Evolutionary conservation across 2,113 vertebrate species (phyloP).

Genomic region (Lipophrys pholis): DNA sequence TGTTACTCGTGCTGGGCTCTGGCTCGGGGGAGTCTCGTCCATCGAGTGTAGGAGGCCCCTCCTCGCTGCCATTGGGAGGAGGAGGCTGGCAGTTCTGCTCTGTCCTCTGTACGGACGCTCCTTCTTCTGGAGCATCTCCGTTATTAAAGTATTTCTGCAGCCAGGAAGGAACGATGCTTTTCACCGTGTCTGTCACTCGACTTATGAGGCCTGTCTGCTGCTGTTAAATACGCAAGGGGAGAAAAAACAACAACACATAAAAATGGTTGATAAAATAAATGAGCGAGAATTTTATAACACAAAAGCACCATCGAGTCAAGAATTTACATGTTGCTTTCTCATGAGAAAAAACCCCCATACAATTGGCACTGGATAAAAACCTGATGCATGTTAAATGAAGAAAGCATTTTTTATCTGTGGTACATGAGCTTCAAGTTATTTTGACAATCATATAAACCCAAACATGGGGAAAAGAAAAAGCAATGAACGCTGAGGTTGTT

Average conservation of each 20-base stretch:
- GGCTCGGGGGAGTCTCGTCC: constrained; percentile 88
- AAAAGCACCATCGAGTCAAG: neutral
- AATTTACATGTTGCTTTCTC: neutral
- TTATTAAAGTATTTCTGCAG: constrained; percentile 95
- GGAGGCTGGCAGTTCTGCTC: constrained; percentile 78
- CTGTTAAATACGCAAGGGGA: constrained; percentile 35
- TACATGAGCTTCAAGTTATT: neutral
- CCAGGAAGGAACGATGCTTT: constrained; percentile 97
- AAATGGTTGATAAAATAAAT: neutral
- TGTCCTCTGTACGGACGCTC: constrained; percentile 20
- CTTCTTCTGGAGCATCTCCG: constrained; percentile 82
- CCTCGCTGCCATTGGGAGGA: constrained; percentile 85
- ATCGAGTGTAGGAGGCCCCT: constrained; percentile 80
- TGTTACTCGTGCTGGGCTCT: constrained; percentile 88
- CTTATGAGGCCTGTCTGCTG: constrained; percentile 91
- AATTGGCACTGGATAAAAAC: neutral
- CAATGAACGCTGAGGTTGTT: constrained; percentile 9
- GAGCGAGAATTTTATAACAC: neutral
- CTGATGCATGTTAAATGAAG: neutral
- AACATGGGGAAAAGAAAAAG: neutral
- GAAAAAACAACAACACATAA: neutral
- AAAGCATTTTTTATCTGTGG: neutral
- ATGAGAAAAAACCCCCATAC: neutral
- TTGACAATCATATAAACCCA: neutral
- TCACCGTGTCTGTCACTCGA: constrained; percentile 95